phyloP scores from a whole-genome alignment of 2,113 vertebrate species.

The Ophiodon elongatus region DNA sequence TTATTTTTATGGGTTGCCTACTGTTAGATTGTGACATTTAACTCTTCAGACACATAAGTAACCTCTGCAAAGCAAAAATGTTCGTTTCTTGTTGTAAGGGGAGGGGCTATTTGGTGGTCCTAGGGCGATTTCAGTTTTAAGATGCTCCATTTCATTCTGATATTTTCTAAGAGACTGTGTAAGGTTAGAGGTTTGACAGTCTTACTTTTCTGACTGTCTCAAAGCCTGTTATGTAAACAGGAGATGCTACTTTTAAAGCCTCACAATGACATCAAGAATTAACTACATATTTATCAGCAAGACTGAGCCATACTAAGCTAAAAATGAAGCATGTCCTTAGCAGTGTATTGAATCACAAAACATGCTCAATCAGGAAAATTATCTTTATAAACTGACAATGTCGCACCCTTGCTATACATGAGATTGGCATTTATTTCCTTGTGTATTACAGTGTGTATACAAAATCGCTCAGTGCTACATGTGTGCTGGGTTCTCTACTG shows the following conservation, averaged over 20 bases:
- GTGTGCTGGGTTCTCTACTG: constrained; percentile 9
- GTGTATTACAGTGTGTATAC: neutral
- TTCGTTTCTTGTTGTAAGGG: neutral
- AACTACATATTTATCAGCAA: no score
- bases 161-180: neutral
- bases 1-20: neutral
- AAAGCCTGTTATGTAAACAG: no score
- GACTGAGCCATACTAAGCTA: no score
- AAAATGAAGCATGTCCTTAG: no score
- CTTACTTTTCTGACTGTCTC: no score
- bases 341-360: neutral
- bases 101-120: no score
- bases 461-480: constrained; percentile 11
- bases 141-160: neutral
- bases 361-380: constrained; percentile 9
- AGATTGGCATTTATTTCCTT: constrained; percentile 33
- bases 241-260: no score
- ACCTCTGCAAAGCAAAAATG: neutral
- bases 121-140: neutral
- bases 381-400: constrained; percentile 13
- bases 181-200: neutral
- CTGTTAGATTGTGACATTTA: no score
- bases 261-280: no score
- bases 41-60: neutral
- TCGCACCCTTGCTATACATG: constrained; percentile 11